phyloP scores from a whole-genome alignment of 2,888 invertebrate genomes.

The Drosophila ezoana region DNA sequence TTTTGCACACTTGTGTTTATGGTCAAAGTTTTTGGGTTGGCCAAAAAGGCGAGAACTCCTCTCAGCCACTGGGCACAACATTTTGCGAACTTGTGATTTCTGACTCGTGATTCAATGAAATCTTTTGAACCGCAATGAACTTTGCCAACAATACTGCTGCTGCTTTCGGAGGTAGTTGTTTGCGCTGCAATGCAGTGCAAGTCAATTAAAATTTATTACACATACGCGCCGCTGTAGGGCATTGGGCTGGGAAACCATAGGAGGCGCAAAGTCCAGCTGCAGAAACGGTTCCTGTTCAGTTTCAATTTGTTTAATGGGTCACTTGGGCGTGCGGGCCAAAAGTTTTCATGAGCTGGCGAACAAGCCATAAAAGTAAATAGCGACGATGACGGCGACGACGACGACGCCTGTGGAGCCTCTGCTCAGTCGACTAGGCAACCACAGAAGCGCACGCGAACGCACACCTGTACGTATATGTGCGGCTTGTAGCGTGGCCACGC shows the following conservation, averaged over 20 bases:
- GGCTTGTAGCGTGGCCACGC: conserved; percentile 24
- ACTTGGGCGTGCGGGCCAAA: conserved; percentile 67
- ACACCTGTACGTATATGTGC: conserved; percentile 58
- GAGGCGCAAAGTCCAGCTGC: conserved; percentile 21
- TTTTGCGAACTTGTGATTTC: conserved; percentile 59
- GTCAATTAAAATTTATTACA: conserved; percentile 79
- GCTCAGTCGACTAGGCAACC: conserved; percentile 21
- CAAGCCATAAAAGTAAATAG: conserved; percentile 77
- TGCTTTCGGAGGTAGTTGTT: conserved; percentile 16
- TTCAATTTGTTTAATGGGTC: conserved; percentile 80
- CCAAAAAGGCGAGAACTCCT: conserved; percentile 32
- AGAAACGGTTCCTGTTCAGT: conserved; percentile 55
- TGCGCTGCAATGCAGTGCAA: conserved; percentile 66
- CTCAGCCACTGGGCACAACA: conserved; percentile 17
- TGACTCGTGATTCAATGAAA: conserved; percentile 54
- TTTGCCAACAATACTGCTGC: conserved; percentile 41
- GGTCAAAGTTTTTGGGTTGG: conserved; percentile 60
- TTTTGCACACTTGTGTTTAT: conserved; percentile 65
- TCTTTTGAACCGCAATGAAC: conserved; percentile 51
- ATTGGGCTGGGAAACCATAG: conserved; percentile 3
- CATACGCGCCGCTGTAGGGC: conserved; percentile 62
- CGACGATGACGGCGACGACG: conserved; percentile 8
- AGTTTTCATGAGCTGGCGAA: conserved; percentile 73
- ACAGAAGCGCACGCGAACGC: conserved; percentile 49
- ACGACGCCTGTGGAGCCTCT: conserved; percentile 8